Evolutionary conservation across 2,888 invertebrate species (phyloP), one percentile per base, ranked within the genome.

Genomic region (Drosophila helvetica): DNA sequence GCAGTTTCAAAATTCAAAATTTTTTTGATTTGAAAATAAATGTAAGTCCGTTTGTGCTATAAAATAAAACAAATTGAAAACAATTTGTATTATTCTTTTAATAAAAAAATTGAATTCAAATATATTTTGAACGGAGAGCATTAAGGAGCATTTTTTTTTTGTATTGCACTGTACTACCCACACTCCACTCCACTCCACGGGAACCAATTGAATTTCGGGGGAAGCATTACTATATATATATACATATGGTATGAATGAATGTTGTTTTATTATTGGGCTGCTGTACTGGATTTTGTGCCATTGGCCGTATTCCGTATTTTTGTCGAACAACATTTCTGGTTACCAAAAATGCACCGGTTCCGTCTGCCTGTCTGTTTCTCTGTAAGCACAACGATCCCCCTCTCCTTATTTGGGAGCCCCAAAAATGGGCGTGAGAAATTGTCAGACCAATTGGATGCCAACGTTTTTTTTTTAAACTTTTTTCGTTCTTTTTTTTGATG

Each of bases 351-450:
- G 47, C 67, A 0, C 15, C n/a, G 15, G 33, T 15, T 30, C 53
- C 43, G 22, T 22, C 22, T 30, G 17, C 9, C 8, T n/a, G 22
- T 43, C n/a, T 54, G 54, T n/a, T 19, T 15, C 1, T 25, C 8
- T 27, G n/a, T 30, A 12, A 17, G 17, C 38, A 6, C 22, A 8
- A 66, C 46, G 50, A 19, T 30, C 22, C 42, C 56, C 52, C 25
- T 22, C 3, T 33, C 38, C 38, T n/a, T 38, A 51, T 70, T 59
- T 27, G 22, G 27, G 15, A 51, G 57, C 50, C 64, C 79, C 79
- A 74, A 76, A 86, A 82, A 72, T 84, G 81, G 87, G 81, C 84
- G 81, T 86, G 81, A 86, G 87, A 80, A 86, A 84, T 76, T 57
- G 59, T 56, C 59, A 22, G 38, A 52, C 38, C 61, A 63, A 48